Percentiles rank a stretch among this genome's conserved stretches.
These are phyloP conservation scores for Stictonetta naevosa DNA, from an alignment of 2,113 vertebrate genomes.

Conservation along the genomic window DNA sequence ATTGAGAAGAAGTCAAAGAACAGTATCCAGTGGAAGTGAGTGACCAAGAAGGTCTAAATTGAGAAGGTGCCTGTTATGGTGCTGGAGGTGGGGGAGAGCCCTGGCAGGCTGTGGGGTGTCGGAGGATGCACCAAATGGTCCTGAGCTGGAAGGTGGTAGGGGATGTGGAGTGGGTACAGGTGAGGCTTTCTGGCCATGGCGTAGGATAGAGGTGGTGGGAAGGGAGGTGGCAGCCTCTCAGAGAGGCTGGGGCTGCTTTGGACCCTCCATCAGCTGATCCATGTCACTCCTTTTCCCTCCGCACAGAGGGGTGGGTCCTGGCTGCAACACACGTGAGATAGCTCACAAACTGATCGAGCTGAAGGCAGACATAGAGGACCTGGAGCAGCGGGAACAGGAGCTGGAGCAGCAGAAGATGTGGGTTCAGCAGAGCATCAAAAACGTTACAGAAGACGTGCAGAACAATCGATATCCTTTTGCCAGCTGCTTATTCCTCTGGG, in stretches of 20 bases:
- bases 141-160: neutral
- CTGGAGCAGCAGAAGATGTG: conserved; percentile 97
- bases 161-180: neutral
- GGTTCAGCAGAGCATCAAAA: conserved; percentile 99
- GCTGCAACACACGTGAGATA: conserved; percentile 97
- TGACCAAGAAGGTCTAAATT: neutral
- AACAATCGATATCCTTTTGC: conserved; percentile 96
- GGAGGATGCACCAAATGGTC: neutral
- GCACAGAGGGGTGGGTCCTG: conserved; percentile 93
- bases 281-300: neutral
- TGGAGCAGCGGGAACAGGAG: conserved; percentile 91
- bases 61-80: neutral
- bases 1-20: conserved; percentile 99
- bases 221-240: neutral
- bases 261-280: neutral
- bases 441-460: conserved; percentile 95
- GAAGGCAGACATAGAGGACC: conserved; percentile 95
- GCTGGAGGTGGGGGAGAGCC: neutral
- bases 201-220: neutral
- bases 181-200: neutral
- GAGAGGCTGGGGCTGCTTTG: neutral
- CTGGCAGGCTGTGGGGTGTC: neutral
- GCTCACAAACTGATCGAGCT: conserved; percentile 96
- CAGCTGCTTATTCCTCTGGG: neutral
- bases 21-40: conserved; percentile 99